phyloP scores from a whole-genome alignment of 2,113 vertebrate species.

The Mola mola region DNA sequence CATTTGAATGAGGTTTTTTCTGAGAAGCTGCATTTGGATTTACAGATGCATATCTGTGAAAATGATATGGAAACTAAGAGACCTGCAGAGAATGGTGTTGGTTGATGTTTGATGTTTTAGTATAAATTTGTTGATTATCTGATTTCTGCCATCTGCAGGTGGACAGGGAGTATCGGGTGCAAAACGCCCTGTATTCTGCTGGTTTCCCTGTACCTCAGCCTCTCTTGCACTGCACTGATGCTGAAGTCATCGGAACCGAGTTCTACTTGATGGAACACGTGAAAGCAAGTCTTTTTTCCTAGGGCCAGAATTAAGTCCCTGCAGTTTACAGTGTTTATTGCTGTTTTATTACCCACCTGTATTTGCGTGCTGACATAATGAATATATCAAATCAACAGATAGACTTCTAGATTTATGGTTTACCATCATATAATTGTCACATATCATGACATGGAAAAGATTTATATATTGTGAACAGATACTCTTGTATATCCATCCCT shows the following conservation, averaged over 20 bases:
- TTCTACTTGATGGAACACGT: slow-evolving; percentile 95
- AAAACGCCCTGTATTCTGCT: slow-evolving; percentile 85
- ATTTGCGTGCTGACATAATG: neutral
- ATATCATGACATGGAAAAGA: neutral
- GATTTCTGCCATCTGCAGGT: slow-evolving; percentile 82
- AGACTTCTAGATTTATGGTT: neutral
- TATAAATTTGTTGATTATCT: no score
- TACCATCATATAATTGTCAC: neutral
- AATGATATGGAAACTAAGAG: no score
- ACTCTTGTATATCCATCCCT: neutral
- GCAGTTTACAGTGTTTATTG: neutral
- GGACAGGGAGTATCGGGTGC: slow-evolving; percentile 90
- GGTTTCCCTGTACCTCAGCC: slow-evolving; percentile 93
- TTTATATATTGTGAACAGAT: neutral
- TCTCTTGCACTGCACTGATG: slow-evolving; percentile 85
- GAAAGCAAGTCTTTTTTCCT: slow-evolving; percentile 72
- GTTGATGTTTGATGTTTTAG: no score
- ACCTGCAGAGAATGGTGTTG: no score
- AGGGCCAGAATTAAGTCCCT: neutral
- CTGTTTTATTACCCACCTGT: neutral
- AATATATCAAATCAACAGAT: neutral
- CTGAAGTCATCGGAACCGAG: slow-evolving; percentile 89
- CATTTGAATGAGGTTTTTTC: neutral
- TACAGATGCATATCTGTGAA: neutral
- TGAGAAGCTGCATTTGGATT: neutral